Evolutionary conservation across 2,888 invertebrate genomes (phyloP).

Genomic region (Pseudococcus viburni): DNA sequence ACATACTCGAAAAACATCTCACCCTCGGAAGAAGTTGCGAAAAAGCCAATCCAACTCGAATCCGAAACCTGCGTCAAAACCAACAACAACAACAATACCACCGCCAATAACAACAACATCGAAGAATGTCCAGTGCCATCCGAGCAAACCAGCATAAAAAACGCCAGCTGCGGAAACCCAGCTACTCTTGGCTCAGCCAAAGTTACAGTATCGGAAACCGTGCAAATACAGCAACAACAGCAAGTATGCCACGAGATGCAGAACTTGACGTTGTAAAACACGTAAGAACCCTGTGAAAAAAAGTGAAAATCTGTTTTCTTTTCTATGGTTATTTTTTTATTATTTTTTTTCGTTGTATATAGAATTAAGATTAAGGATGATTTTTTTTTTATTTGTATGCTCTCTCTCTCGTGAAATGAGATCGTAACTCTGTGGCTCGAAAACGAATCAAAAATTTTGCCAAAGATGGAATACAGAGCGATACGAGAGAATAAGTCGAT

Average conservation of each 20-base stretch:
- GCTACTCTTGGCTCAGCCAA: background rate
- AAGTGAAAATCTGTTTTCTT: constrained; percentile 48
- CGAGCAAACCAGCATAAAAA: constrained; percentile 40
- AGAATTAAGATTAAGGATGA: constrained; percentile 18
- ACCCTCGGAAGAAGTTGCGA: background rate
- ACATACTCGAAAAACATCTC: constrained; percentile 28
- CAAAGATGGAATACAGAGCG: background rate
- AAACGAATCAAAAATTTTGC: background rate
- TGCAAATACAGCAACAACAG: constrained; percentile 37
- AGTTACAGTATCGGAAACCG: background rate
- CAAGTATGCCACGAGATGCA: constrained; percentile 63
- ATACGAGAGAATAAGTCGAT: background rate
- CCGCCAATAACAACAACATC: background rate
- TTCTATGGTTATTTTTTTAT: constrained; percentile 53
- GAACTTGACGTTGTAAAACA: constrained; percentile 52
- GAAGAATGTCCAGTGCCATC: constrained; percentile 12
- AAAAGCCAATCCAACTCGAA: background rate
- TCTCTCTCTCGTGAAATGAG: background rate
- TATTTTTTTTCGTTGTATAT: constrained; percentile 53
- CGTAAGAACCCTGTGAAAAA: background rate
- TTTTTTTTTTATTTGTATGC: constrained; percentile 23
- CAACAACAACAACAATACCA: background rate
- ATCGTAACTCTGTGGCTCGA: background rate
- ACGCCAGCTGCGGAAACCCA: background rate
- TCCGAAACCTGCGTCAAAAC: background rate